phyloP scores from a whole-genome alignment of 2,113 vertebrate genomes.

The Steatornis caripensis region DNA sequence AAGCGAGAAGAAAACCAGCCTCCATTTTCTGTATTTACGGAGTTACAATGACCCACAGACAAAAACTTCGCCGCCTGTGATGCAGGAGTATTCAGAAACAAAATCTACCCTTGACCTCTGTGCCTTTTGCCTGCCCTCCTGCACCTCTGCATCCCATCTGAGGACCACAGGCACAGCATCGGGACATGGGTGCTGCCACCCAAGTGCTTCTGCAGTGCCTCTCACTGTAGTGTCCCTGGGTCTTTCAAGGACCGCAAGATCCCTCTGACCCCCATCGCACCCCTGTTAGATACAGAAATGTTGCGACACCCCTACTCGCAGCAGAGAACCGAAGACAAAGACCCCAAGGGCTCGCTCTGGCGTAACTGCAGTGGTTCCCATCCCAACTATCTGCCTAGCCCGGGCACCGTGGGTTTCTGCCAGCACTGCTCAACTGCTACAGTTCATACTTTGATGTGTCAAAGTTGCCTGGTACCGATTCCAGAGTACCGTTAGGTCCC shows the following conservation, averaged over 20 bases:
- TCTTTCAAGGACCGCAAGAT: background rate
- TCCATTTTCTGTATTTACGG: background rate
- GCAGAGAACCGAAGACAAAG: background rate
- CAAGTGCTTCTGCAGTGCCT: background rate
- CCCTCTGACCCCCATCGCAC: background rate
- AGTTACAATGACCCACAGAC: background rate
- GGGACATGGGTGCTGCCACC: background rate
- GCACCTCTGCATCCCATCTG: background rate
- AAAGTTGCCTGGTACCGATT: background rate
- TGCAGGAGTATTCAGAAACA: background rate
- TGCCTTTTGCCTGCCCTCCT: background rate
- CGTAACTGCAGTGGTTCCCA: background rate
- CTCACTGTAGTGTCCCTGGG: background rate
- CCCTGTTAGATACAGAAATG: background rate
- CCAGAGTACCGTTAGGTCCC: background rate
- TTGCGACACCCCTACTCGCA: background rate
- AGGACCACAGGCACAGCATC: accelerated
- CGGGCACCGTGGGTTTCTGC: background rate
- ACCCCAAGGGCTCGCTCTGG: background rate
- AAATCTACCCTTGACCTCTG: background rate
- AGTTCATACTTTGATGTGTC: background rate
- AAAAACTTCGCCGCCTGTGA: background rate
- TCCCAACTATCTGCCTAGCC: background rate
- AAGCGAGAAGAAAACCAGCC: background rate
- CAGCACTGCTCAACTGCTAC: background rate